These are phyloP conservation scores for rabbit (Oryctolagus cuniculus) DNA, from an alignment of 2,113 vertebrate species.

Conservation along the genomic window mOryCun1.1 NC_091432.1:234109501-234110000, in stretches of 20 bases:
- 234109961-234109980: neutral
- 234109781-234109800: neutral
- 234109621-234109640: neutral
- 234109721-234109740: neutral
- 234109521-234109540: neutral
- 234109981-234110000: neutral
- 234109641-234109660: fast-evolving
- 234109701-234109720: fast-evolving
- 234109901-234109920: neutral
- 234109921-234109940: neutral
- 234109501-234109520: neutral
- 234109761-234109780: neutral
- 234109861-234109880: neutral
- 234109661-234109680: neutral
- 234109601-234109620: conserved; percentile 60
- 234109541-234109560: conserved; percentile 74
- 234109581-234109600: conserved; percentile 74
- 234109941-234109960: neutral
- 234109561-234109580: conserved; percentile 78
- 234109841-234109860: neutral
- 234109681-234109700: fast-evolving
- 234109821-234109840: neutral
- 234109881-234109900: neutral
- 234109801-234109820: neutral
- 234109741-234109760: neutral